A percentile compares a stretch with the other conserved stretches of the same genome.
Evolutionary conservation across 2,113 vertebrate species (phyloP).

Genomic region (Dromiciops gliroides): DNA sequence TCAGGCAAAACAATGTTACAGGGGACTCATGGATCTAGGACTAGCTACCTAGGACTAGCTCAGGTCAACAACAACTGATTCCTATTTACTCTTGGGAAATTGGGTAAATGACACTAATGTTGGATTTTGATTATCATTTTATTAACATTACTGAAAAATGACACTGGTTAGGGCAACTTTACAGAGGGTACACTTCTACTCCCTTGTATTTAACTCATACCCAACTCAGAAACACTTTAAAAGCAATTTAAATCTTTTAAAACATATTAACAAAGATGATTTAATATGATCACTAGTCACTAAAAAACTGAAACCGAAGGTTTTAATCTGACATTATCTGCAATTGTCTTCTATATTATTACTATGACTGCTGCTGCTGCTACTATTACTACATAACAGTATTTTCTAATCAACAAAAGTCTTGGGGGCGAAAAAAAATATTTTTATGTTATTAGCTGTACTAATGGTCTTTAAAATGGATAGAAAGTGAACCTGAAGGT

Average conservation of each 20-base stretch:
- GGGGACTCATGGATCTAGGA: background rate
- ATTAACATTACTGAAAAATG: background rate
- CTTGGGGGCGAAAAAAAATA: background rate
- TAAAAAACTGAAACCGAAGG: background rate
- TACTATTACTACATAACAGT: too few species aligned
- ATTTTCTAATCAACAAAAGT: background rate
- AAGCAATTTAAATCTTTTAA: background rate
- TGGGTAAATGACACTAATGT: background rate
- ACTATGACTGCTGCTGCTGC: too few species aligned
- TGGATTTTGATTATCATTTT: background rate
- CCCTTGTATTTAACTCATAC: background rate
- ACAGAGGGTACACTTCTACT: background rate
- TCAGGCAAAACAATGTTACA: background rate
- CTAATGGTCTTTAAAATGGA: background rate
- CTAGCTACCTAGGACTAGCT: background rate
- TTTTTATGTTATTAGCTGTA: background rate
- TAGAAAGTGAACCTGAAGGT: background rate
- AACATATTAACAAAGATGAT: background rate
- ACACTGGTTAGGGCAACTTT: background rate
- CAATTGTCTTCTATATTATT: background rate
- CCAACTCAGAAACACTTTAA: background rate
- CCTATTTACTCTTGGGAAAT: background rate
- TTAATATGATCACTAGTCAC: background rate
- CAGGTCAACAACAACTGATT: background rate
- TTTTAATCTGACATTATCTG: too few species aligned